These are phyloP conservation scores for Hemibagrus guttatus DNA, from an alignment of 2,797 vertebrate species.

Conservation along the genomic window DNA sequence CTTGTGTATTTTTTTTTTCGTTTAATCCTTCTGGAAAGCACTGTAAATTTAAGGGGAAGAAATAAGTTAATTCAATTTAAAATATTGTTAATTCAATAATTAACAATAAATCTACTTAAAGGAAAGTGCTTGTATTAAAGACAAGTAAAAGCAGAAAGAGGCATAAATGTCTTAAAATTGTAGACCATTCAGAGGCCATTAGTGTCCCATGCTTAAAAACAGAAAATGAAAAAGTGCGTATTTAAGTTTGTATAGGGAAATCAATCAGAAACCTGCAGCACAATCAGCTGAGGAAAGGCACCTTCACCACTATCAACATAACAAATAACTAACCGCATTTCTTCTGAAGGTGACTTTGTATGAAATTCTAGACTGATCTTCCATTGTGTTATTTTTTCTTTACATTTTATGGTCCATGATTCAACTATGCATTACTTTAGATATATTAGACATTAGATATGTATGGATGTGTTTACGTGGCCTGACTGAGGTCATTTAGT, in stretches of 20 bases:
- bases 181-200: neutral
- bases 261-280: neutral
- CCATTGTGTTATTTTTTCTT: neutral
- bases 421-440: neutral
- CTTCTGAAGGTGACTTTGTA: constrained; percentile 21
- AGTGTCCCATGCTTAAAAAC: neutral
- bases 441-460: neutral
- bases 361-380: neutral
- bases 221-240: neutral
- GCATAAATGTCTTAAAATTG: no score
- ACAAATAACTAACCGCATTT: neutral
- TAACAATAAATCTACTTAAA: neutral
- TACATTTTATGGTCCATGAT: neutral
- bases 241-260: neutral
- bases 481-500: constrained; percentile 30
- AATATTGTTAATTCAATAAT: no score
- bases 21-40: neutral
- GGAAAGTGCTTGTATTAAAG: neutral
- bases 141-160: neutral
- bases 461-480: constrained; percentile 16
- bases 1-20: neutral
- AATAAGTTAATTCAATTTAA: no score
- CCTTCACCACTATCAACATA: neutral
- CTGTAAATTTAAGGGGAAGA: neutral
- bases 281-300: neutral